Conservation (phyloP, 2,888 invertebrate genomes). For the Caenorhabditis wallacei region DNA sequence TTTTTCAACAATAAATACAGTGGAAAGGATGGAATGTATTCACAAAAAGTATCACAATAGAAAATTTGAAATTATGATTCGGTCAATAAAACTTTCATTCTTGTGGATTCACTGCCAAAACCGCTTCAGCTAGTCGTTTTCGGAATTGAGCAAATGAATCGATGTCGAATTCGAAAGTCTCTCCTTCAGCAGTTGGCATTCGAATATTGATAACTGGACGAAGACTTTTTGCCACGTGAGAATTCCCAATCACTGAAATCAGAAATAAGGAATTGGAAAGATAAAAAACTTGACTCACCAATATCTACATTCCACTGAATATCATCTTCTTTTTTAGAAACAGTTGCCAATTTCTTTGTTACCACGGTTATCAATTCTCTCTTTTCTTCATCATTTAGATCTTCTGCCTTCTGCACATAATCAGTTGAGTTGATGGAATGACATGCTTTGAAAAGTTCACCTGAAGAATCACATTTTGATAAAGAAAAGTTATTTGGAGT, state of each 20-base stretch:
- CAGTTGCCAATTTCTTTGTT: slow-evolving; percentile 22
- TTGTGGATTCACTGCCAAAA: slow-evolving; percentile 55
- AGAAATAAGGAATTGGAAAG: not conserved
- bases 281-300: slow-evolving; percentile 17
- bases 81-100: slow-evolving; percentile 5
- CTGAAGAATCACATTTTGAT: not conserved
- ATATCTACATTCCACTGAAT: slow-evolving; percentile 58
- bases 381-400: slow-evolving; percentile 25
- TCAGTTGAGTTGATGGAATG: slow-evolving; percentile 30
- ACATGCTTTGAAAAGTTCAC: slow-evolving; percentile 53
- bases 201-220: slow-evolving; percentile 66
- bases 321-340: slow-evolving; percentile 1
- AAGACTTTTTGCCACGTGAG: slow-evolving; percentile 66
- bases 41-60: not conserved
- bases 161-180: slow-evolving; percentile 67
- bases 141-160: slow-evolving; percentile 61
- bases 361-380: slow-evolving; percentile 14
- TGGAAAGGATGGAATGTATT: not conserved
- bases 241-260: slow-evolving; percentile 65
- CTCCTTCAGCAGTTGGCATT: slow-evolving; percentile 50
- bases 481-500: not conserved
- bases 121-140: slow-evolving; percentile 55
- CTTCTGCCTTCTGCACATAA: slow-evolving; percentile 20
- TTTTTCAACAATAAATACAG: not conserved
- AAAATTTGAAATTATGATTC: not conserved